Conservation (phyloP, 1,140 invertebrate genomes). For the Panulirus ornatus region DNA sequence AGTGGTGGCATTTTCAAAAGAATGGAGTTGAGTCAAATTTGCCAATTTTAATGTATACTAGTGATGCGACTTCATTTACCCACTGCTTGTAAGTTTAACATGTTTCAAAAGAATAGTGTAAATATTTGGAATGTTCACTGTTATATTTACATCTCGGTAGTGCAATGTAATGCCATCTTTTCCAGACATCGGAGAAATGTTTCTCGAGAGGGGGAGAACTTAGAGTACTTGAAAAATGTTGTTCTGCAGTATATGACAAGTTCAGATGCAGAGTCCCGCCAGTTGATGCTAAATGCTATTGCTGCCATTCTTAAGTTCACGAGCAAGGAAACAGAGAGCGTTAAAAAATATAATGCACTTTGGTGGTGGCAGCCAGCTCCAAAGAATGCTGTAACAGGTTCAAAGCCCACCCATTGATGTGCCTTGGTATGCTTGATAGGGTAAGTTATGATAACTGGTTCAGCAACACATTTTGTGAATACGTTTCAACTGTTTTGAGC, state of each 20-base stretch:
- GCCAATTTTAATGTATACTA: no score
- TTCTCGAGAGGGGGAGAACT: conserved; percentile 89
- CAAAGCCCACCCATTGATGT: not conserved
- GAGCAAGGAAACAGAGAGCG: conserved; percentile 83
- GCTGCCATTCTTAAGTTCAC: conserved; percentile 91
- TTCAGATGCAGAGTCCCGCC: conserved; percentile 83
- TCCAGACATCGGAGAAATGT: conserved; percentile 80
- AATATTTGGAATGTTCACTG: no score
- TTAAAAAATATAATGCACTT: conserved; percentile 76
- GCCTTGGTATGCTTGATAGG: not conserved
- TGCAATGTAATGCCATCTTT: not conserved
- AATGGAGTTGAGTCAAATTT: no score
- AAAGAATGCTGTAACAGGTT: not conserved
- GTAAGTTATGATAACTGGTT: not conserved
- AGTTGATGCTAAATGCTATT: conserved; percentile 93
- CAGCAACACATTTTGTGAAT: not conserved
- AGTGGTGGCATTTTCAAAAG: no score
- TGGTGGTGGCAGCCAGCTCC: conserved; percentile 76
- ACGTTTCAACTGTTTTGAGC: not conserved
- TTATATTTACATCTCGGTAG: no score
- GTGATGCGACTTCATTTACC: no score
- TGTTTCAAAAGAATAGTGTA: no score
- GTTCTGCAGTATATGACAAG: conserved; percentile 89
- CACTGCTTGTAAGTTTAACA: no score
- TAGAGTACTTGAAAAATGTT: conserved; percentile 95